Evolutionary conservation across 2,888 invertebrate genomes (phyloP).

Genomic region (Caenorhabditis macrosperma): DNA sequence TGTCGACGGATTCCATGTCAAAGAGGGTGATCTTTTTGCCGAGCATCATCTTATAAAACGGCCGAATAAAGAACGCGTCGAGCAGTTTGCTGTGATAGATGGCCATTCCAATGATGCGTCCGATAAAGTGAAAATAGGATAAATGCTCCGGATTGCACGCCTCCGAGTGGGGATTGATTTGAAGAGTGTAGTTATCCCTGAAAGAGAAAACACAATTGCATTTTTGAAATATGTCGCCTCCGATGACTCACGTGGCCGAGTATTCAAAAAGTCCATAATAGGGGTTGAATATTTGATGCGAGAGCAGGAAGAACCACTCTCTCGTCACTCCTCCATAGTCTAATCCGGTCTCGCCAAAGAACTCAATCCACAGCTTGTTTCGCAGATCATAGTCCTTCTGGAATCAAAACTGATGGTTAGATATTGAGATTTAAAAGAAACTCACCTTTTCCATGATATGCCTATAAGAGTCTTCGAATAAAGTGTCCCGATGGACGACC

Average conservation of each 20-base stretch:
- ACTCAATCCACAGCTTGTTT: conserved; percentile 98
- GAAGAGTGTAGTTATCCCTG: conserved; percentile 97
- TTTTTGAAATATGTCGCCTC: neutral
- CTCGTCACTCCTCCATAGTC: conserved; percentile 82
- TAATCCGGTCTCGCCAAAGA: conserved; percentile 88
- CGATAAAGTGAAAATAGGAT: conserved; percentile 98
- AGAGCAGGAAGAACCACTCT: conserved; percentile 98
- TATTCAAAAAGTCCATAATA: conserved; percentile 99
- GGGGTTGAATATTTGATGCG: conserved; percentile 99
- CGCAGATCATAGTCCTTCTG: conserved; percentile 89
- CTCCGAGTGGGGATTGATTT: conserved; percentile 98
- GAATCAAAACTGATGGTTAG: conserved; percentile 2
- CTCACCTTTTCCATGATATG: conserved; percentile 89
- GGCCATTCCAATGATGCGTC: conserved; percentile 98
- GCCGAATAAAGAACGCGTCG: conserved; percentile 98
- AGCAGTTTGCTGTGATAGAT: conserved; percentile 98
- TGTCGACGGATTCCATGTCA: conserved; percentile 99
- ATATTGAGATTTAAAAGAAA: neutral
- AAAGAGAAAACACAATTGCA: neutral
- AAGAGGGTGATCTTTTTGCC: conserved; percentile 92
- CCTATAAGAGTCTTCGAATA: conserved; percentile 96
- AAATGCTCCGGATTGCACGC: conserved; percentile 98
- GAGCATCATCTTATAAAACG: conserved; percentile 99
- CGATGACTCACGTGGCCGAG: conserved; percentile 90
- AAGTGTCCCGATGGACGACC: conserved; percentile 89